Evolutionary conservation across 2,888 invertebrate genomes (phyloP), one percentile per base, ranked within the genome.

Genomic region (Urechis unicinctus): DNA sequence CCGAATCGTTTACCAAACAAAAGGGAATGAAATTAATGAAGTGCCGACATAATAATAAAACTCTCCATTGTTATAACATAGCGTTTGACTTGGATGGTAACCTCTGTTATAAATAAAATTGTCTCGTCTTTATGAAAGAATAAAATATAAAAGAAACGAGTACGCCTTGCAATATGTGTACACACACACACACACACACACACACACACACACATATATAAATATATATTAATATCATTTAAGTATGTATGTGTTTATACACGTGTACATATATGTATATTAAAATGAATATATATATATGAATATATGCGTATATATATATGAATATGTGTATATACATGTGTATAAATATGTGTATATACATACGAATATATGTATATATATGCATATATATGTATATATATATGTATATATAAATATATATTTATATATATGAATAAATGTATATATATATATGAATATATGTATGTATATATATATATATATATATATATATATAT

Each of bases 331-430:
- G 1, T 48, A 26, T 42, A 3, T 47, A 46, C 48, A 47, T 53
- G 36, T n/a, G n/a, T n/a, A n/a, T n/a, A n/a, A n/a, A n/a, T n/a
- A n/a, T n/a, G n/a, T n/a, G n/a, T n/a, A n/a, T 48, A 31, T 48
- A 47, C 41, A 56, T 56, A 56, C 48, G 48, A 53, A 41, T 57
- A 41, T 57, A 47, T 53, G 49, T 56, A 56, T 48, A 48, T 48
- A 47, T 57, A 48, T 53, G 43, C 49, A 36, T 17, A 45, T 45
- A 36, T 36, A 36, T 36, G 17, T 36, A 36, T 36, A 36, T 36
- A 36, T 36, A 36, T 36, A 36, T 36, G 17, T 36, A 48, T 13
- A 9, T 4, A 24, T 25, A 21, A 9, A 36, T 21, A 21, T 50
- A 21, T n/a, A n/a, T n/a, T n/a, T n/a, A n/a, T n/a, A n/a, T n/a